Conservation (phyloP, 2,113 vertebrate species). For the Pomatorhinus ruficollis region DNA sequence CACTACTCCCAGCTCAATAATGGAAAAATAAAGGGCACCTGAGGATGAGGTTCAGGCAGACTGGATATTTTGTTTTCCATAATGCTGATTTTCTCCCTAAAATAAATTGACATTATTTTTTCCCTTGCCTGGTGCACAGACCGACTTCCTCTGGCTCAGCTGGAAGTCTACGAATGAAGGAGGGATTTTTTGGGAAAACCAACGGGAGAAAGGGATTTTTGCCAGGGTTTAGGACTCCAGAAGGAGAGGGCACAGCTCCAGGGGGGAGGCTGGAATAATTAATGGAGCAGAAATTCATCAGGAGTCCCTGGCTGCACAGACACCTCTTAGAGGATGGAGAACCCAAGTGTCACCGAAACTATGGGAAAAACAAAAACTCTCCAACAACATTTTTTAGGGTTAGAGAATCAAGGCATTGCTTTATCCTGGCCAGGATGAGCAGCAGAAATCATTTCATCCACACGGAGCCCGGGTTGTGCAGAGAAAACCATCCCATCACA, state of each 20-base stretch:
- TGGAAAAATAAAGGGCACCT: not conserved
- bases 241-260: not conserved
- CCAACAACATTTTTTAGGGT: not conserved
- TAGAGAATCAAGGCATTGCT: not conserved
- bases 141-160: not conserved
- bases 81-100: not conserved
- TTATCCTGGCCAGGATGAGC: not conserved
- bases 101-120: not conserved
- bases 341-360: rapidly evolving
- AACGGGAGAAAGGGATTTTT: not conserved
- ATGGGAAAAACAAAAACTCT: not conserved
- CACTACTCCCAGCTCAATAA: not conserved
- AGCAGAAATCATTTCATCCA: not conserved
- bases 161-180: not conserved
- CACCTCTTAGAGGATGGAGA: not conserved
- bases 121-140: not conserved
- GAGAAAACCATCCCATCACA: not conserved
- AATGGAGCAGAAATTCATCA: not conserved
- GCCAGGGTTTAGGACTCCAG: not conserved
- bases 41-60: not conserved
- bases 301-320: not conserved
- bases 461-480: not conserved
- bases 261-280: not conserved
- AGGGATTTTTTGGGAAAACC: not conserved
- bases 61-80: not conserved